Base-by-base conservation (phyloP, 2,113 vertebrate genomes). In the Daubentonia madagascariensis region DNA sequence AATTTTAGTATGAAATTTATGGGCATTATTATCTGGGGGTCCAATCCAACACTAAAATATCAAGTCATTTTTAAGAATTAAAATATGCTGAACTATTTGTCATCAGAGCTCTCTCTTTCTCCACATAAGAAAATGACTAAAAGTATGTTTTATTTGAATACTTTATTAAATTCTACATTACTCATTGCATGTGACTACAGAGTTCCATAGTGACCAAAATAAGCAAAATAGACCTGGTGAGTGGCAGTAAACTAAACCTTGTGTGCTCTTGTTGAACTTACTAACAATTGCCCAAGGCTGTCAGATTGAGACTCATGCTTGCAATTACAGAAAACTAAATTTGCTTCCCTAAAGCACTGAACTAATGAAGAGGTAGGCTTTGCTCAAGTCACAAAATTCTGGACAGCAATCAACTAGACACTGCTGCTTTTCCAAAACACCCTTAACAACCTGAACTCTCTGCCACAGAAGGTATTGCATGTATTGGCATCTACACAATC, bases 351-450 rank as follows among this genome's bases (percentile, higher is more conserved):
- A 50, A 70, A 30, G 25, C 28, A 18, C 1, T 4, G 32, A 22
- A n/a, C n/a, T 61, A 43, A 4, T 63, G 76, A 61, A 73, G 45
- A 68, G 22, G 65, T 23, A 59, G 3, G 28, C 10, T 13, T 17
- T 50, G 4, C 8, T 1, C 13, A 43, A 65, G 72, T 23, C n/a
- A 40, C 23, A 8, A 3, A 52, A 3, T 11, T 89, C 25, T 43
- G n/a, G 37, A 50, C n/a, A 2, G 2, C 8, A 14, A 67, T 25
- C 20, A 8, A 50, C 5, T 17, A 2, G 20, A 0, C 59, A 1
- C 14, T 50, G 1, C 3, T 59, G 6, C 59, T 48, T 3, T 59
- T 59, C 52, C 22, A 35, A 67, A 8, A 35, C 9, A 22, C 5
- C 20, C 13, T 75, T n/a, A n/a, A 45, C 37, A 6, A 3, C 11